phyloP scores from a whole-genome alignment of 2,888 invertebrate genomes.

The Acanthosepion lycidas region DNA sequence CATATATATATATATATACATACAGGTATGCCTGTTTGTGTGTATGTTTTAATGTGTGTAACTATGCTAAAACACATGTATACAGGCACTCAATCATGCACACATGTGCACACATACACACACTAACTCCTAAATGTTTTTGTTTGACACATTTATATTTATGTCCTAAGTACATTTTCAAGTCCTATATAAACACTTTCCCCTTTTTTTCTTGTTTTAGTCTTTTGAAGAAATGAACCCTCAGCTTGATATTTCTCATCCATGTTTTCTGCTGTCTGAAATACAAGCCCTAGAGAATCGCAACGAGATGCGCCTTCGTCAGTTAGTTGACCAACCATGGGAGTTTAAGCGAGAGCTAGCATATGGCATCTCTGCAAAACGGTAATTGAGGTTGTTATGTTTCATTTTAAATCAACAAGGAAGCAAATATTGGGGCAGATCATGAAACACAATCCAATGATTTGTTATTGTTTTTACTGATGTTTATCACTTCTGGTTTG shows the following conservation, averaged over 20 bases:
- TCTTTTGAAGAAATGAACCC: background rate
- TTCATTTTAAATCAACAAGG: background rate
- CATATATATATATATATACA: background rate
- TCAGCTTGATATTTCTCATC: background rate
- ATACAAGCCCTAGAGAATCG: constrained; percentile 64
- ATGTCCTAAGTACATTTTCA: too few relatives aligned
- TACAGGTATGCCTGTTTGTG: background rate
- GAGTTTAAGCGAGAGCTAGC: constrained; percentile 45
- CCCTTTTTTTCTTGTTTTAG: background rate
- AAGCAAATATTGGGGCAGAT: background rate
- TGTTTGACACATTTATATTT: too few relatives aligned
- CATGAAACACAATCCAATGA: background rate
- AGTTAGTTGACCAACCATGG: constrained; percentile 61
- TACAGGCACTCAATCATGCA: background rate
- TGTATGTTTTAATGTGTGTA: background rate
- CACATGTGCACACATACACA: background rate
- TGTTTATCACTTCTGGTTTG: background rate
- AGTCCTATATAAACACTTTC: background rate
- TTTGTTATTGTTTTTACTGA: background rate
- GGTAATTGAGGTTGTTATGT: background rate
- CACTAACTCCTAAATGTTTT: background rate
- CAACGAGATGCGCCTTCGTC: constrained; percentile 64
- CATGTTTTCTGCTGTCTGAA: constrained; percentile 59
- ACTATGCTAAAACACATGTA: too few relatives aligned
- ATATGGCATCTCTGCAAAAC: constrained; percentile 53